Conservation (phyloP, 2,888 invertebrate species). For the Tenodera sinensis region DNA sequence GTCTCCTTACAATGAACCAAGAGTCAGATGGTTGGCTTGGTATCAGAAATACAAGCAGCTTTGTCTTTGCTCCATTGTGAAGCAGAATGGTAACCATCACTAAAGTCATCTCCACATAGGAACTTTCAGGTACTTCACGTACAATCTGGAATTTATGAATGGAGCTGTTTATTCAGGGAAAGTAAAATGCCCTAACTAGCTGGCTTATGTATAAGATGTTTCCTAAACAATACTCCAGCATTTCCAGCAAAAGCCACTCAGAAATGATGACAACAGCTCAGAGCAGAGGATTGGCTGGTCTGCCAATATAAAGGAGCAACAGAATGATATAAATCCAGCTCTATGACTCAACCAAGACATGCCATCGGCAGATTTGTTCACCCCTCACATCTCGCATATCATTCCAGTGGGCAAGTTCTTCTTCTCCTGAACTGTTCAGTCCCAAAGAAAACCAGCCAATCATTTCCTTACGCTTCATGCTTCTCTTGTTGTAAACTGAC, state of each 20-base stretch:
- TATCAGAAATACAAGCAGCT: not conserved
- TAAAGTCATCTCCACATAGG: not conserved
- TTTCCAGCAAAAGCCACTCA: not conserved
- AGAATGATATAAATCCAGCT: not conserved
- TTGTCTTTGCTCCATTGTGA: not conserved
- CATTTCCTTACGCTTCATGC: constrained; percentile 93
- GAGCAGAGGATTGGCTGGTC: not conserved
- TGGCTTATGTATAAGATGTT: not conserved
- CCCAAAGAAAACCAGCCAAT: constrained; percentile 96
- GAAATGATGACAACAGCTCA: not conserved
- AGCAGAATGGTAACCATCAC: not conserved
- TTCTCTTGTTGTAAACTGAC: constrained; percentile 86
- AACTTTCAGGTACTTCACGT: not conserved
- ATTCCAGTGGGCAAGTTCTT: constrained; percentile 89
- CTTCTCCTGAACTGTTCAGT: constrained; percentile 85
- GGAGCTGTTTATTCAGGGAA: not conserved
- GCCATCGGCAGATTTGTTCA: constrained; percentile 91
- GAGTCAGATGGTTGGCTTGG: not conserved
- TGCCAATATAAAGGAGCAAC: not conserved
- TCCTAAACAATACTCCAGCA: not conserved
- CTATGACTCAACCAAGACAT: constrained; percentile 69
- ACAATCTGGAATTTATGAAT: not conserved
- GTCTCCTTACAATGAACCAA: not conserved
- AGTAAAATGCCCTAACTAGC: not conserved
- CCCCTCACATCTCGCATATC: constrained; percentile 83